phyloP scores from a whole-genome alignment of 2,797 vertebrate genomes.

The Pyrocephalus nanus region DNA sequence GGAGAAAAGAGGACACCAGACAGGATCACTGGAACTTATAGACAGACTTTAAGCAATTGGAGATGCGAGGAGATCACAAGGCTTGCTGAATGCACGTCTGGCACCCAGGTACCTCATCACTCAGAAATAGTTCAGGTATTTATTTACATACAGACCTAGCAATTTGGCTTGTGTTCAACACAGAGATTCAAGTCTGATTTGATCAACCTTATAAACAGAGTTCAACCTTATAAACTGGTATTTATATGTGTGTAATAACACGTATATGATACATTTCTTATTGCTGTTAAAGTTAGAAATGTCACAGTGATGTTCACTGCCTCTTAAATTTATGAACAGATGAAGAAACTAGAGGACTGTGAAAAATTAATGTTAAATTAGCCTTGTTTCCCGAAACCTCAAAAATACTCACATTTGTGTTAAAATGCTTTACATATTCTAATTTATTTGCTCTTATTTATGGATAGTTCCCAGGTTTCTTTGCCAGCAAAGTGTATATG shows the following conservation, averaged over 20 bases:
- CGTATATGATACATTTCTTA: background rate
- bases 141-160: background rate
- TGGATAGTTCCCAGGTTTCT: background rate
- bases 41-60: background rate
- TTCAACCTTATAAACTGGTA: background rate
- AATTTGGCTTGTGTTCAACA: background rate
- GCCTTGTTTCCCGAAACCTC: background rate
- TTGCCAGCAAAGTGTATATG: background rate
- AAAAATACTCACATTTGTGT: slow-evolving; percentile 2
- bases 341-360: background rate
- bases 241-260: background rate
- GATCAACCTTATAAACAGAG: background rate
- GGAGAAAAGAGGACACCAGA: background rate
- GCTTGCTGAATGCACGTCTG: background rate
- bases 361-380: background rate
- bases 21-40: background rate
- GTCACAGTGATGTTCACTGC: background rate
- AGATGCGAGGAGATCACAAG: background rate
- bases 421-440: slow-evolving; percentile 14
- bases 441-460: slow-evolving; percentile 28
- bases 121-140: background rate
- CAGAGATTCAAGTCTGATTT: background rate
- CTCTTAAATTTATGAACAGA: slow-evolving; percentile 7
- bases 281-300: slow-evolving; percentile 6
- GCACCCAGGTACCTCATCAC: background rate